Evolutionary conservation across 1,140 invertebrate genomes (phyloP).

Genomic region (Drosophila serrata): DNA sequence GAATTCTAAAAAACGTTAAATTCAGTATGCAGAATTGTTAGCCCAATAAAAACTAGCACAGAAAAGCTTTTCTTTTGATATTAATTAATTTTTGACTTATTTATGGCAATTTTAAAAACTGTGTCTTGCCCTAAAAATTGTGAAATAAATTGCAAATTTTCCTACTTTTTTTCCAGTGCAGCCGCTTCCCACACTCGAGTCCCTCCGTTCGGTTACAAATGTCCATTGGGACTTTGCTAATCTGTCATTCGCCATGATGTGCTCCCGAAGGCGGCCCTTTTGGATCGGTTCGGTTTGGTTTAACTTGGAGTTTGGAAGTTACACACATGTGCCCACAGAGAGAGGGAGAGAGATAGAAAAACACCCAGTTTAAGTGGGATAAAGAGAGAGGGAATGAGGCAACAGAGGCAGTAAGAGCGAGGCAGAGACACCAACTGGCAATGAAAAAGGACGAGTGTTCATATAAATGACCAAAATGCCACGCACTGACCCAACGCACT

Average conservation of each 20-base stretch:
- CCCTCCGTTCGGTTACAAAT: constrained; percentile 77
- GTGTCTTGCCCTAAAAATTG: too few species aligned
- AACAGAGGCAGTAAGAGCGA: background rate
- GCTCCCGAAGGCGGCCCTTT: constrained; percentile 78
- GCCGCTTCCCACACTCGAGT: constrained; percentile 31
- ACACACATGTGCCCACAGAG: constrained; percentile 60
- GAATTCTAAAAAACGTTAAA: too few species aligned
- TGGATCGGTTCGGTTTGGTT: constrained; percentile 39
- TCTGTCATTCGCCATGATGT: constrained; percentile 84
- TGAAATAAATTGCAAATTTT: background rate
- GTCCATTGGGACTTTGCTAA: constrained; percentile 83
- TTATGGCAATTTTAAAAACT: too few species aligned
- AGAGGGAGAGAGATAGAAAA: constrained; percentile 25
- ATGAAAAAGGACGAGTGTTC: constrained; percentile 82
- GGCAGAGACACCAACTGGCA: constrained; percentile 62
- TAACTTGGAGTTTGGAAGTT: constrained; percentile 53
- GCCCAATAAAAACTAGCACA: too few species aligned
- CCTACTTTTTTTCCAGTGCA: constrained; percentile 9
- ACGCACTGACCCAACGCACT: constrained; percentile 78
- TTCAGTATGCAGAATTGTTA: too few species aligned
- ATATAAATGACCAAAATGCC: constrained; percentile 84
- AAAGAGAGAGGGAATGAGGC: background rate
- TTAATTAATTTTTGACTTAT: too few species aligned
- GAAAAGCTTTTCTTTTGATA: too few species aligned
- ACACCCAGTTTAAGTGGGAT: background rate